Base-by-base conservation (phyloP, 2,113 vertebrate species). In the Electrona antarctica region DNA sequence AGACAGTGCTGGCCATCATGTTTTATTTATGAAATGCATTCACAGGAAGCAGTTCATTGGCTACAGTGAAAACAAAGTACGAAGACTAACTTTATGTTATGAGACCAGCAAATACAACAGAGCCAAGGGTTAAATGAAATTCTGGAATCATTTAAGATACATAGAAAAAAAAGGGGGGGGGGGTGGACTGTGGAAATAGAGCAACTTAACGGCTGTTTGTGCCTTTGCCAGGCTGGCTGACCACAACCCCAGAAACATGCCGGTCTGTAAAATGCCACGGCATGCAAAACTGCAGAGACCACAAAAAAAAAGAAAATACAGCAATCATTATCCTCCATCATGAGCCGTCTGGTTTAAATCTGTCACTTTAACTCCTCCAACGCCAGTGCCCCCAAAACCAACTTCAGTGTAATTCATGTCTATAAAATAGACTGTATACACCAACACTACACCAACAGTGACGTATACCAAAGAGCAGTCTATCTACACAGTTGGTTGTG, bases 261-360 rank as follows among this genome's bases (percentile, higher is more conserved):
- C 76, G 66, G 78, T 59, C 71, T 68, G 73, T 85, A 84, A 91
- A 88, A 89, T 67, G 71, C 81, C 67, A 89, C 67, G 64, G 77
- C 89, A 86, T 76, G 81, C 83, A 90, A 83, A 85, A 89, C 85
- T 81, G 56, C 21, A 76, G 70, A 48, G 56, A 80, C 89, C 88
- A 88, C 87, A 90, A 80, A 84, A 82, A 41, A 85, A 89, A 78
- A 73, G 75, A 84, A 82, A 41, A 21, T 83, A 89, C 79, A 73
- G 75, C 76, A 84, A 77, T 83, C 81, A 90, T 89, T 91, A 89
- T 86, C 71, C 77, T 77, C 76, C 67, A 89, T 91, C 85, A 84
- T 74, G 60, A 68, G 66, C 68, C 47, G 69, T 78, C 87, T 87
- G 85, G 67, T 89, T 86, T 76, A 77, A 82, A 85, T 86, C 73